Percentiles rank a stretch among this genome's conserved stretches.
These are phyloP conservation scores for Coptodon bakossiorum DNA, from an alignment of 2,113 vertebrate species.

Conservation along the genomic window DNA sequence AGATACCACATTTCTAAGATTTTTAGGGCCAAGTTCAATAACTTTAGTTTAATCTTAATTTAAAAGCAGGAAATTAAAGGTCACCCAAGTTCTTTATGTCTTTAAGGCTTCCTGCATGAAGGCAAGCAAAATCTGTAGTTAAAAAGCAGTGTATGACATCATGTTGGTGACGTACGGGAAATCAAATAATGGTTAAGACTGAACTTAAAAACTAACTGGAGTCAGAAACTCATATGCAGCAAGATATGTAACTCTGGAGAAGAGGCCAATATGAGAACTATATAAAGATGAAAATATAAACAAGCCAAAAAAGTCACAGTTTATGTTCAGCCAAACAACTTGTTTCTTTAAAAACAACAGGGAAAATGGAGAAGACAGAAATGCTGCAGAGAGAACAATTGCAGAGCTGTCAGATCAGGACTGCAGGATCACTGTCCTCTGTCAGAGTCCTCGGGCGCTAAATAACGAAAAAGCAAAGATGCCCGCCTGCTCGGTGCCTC, in stretches of 20 bases:
- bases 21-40: neutral
- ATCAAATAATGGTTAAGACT: neutral
- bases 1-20: neutral
- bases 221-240: neutral
- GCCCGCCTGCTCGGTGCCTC: neutral
- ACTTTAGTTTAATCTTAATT: neutral
- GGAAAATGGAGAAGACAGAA: neutral
- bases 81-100: accelerated
- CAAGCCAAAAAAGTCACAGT: neutral
- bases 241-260: neutral
- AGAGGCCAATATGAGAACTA: neutral
- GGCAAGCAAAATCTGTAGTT: neutral
- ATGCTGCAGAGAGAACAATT: neutral
- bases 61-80: neutral
- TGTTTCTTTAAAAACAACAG: neutral
- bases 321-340: neutral
- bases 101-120: neutral
- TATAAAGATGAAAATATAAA: neutral
- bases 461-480: constrained; percentile 9
- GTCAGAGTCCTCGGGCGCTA: constrained; percentile 4
- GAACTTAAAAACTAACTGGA: neutral
- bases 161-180: neutral
- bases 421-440: constrained; percentile 7
- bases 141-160: neutral
- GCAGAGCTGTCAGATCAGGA: neutral